These are phyloP conservation scores for Drosophila punjabiensis DNA, from an alignment of 1,140 invertebrate species.

Conservation along the genomic window DNA sequence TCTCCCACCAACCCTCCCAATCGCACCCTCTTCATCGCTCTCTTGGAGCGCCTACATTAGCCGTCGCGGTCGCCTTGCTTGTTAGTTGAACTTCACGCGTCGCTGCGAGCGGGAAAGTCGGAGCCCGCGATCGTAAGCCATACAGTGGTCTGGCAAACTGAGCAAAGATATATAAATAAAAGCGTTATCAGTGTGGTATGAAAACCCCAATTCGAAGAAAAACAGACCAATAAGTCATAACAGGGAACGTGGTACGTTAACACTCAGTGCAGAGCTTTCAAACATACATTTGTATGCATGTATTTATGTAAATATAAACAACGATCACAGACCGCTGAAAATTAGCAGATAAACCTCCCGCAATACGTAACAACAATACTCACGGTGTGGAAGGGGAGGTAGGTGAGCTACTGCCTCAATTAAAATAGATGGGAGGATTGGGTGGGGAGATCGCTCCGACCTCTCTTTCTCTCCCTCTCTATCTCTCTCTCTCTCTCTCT, in stretches of 20 bases:
- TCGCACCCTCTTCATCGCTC: conserved; percentile 16
- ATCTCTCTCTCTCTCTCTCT: background rate
- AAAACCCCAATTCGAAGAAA: background rate
- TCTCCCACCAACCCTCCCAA: background rate
- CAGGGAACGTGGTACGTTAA: background rate
- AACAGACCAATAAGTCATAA: background rate
- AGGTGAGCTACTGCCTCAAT: background rate
- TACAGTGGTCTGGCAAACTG: background rate
- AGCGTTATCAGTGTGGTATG: conserved; percentile 5
- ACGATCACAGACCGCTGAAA: background rate
- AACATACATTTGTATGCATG: background rate
- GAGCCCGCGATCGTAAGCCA: conserved; percentile 19
- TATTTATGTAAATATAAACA: conserved; percentile 8
- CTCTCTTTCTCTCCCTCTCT: background rate
- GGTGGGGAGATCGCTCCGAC: background rate
- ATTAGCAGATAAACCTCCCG: background rate
- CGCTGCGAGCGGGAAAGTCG: conserved; percentile 15
- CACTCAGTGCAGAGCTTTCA: background rate
- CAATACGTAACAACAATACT: background rate
- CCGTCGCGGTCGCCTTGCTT: background rate
- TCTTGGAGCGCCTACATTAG: background rate
- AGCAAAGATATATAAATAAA: background rate
- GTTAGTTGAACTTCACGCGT: conserved; percentile 39
- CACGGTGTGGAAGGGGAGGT: background rate
- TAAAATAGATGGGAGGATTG: background rate